phyloP scores from a whole-genome alignment of 2,888 invertebrate genomes.

The Cistogaster globosa region DNA sequence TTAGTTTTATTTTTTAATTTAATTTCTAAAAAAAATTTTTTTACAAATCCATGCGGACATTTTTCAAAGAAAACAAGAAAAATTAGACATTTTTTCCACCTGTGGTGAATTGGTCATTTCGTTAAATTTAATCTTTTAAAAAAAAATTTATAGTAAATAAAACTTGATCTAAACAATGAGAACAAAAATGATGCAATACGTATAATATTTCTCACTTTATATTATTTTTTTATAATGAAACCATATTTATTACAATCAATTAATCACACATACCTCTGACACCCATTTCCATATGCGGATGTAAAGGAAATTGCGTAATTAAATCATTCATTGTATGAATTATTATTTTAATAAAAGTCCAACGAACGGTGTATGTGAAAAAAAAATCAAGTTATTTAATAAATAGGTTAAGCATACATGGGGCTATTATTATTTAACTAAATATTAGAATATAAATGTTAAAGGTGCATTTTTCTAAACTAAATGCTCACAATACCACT shows the following conservation, averaged over 20 bases:
- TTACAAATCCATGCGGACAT: too few relatives aligned
- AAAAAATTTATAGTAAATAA: too few relatives aligned
- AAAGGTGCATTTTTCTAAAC: constrained; percentile 63
- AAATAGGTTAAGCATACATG: constrained; percentile 49
- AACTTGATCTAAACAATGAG: too few relatives aligned
- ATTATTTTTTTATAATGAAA: not conserved
- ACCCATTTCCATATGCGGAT: constrained; percentile 10
- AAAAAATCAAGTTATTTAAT: constrained; percentile 43
- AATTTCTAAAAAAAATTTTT: too few relatives aligned
- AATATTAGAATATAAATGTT: constrained; percentile 54
- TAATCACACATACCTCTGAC: constrained; percentile 16
- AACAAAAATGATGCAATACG: not conserved
- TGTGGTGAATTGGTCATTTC: too few relatives aligned
- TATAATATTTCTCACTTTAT: not conserved
- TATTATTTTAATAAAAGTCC: constrained; percentile 41
- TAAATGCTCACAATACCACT: constrained; percentile 20
- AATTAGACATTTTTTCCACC: too few relatives aligned
- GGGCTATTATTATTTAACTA: not conserved
- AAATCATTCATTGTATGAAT: not conserved
- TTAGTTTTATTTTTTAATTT: too few relatives aligned
- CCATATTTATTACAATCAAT: constrained; percentile 16
- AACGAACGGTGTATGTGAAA: constrained; percentile 15
- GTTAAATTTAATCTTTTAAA: too few relatives aligned
- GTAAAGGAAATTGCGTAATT: constrained; percentile 39
- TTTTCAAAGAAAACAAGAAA: too few relatives aligned